A percentile compares a stretch with the other conserved stretches of the same genome.
These are phyloP conservation scores for Anabacerthia variegaticeps DNA, from an alignment of 2,797 vertebrate species.

Conservation along the genomic window DNA sequence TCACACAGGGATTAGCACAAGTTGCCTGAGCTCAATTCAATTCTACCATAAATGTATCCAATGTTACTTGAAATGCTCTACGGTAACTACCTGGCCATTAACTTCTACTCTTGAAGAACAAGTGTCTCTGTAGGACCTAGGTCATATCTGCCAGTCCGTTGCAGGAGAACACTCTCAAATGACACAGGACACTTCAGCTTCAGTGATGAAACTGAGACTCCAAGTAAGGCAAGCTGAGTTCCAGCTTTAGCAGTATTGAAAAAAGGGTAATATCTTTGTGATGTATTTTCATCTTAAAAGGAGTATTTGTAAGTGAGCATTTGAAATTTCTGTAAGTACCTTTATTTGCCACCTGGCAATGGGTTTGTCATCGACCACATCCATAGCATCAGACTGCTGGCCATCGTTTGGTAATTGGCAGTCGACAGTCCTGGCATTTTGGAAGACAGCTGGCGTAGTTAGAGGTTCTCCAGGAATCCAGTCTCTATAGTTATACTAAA, in stretches of 20 bases:
- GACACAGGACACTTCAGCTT: not conserved
- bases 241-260: not conserved
- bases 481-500: slow-evolving; percentile 79
- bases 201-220: not conserved
- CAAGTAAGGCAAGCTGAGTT: not conserved
- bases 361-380: slow-evolving; percentile 68
- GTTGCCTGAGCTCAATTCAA: not conserved
- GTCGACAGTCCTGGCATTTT: slow-evolving; percentile 76
- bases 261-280: not conserved
- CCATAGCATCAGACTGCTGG: slow-evolving; percentile 52
- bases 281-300: not conserved
- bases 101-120: not conserved
- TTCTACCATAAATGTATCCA: not conserved
- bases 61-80: not conserved
- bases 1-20: not conserved
- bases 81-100: not conserved
- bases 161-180: not conserved
- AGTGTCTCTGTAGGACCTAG: not conserved
- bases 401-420: slow-evolving; percentile 82
- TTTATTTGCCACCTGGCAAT: slow-evolving; percentile 88
- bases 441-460: slow-evolving; percentile 77
- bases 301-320: not conserved
- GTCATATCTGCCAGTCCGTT: not conserved
- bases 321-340: slow-evolving; percentile 73
- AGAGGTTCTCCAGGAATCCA: slow-evolving; percentile 81